phyloP scores from a whole-genome alignment of 2,113 vertebrate genomes.

The Anoura caudifer region DNA sequence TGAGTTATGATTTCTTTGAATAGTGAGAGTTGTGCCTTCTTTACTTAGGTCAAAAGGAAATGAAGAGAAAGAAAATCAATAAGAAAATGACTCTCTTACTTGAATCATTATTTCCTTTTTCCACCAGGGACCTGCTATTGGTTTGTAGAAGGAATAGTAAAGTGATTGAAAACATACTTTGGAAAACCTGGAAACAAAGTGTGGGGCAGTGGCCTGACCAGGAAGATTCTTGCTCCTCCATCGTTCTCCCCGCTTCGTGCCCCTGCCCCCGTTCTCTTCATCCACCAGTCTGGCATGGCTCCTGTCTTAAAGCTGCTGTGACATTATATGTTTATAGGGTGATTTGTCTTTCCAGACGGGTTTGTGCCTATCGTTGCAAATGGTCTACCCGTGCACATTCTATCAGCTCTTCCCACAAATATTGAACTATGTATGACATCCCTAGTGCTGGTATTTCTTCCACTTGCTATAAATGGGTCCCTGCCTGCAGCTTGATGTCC shows the following conservation, averaged over 20 bases:
- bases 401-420: neutral
- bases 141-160: conserved; percentile 40
- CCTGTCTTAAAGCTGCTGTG: neutral
- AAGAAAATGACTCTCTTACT: conserved; percentile 48
- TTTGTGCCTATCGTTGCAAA: neutral
- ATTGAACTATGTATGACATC: neutral
- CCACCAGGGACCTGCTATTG: neutral
- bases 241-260: neutral
- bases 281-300: conserved; percentile 10
- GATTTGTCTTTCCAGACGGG: neutral
- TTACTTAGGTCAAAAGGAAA: conserved; percentile 53
- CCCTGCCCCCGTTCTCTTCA: neutral
- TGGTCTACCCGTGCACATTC: neutral
- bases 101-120: conserved; percentile 49
- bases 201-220: neutral
- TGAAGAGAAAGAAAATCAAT: conserved; percentile 65
- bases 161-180: conserved; percentile 37
- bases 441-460: neutral
- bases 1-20: conserved; percentile 62
- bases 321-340: neutral
- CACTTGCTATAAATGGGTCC: neutral
- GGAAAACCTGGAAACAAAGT: neutral
- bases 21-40: conserved; percentile 1
- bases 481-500: neutral
- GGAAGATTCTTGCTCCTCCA: neutral